Base-by-base conservation (phyloP, 2,113 vertebrate species). In the Urocitellus parryii region DNA sequence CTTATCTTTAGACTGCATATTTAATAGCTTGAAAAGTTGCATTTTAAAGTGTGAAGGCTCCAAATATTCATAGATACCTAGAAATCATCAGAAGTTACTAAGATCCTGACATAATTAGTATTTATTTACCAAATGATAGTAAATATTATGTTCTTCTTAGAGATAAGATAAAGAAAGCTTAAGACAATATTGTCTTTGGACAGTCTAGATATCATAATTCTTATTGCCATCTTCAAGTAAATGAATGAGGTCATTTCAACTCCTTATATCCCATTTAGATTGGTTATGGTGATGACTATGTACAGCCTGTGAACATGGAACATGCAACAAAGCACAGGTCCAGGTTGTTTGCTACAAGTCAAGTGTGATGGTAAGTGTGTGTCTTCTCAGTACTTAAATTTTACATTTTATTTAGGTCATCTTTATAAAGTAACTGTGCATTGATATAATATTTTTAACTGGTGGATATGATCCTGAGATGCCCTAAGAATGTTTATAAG, bases 401-500 rank as follows among this genome's bases (percentile, higher is more conserved):
- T 82, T 94, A 58, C 18, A 13, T 91, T 93, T 80, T 68, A 51
- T 91, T 80, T 95, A 37, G 12, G 1, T 58, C n/a, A 45, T 53
- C 34, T 56, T 67, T 88, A 34, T 87, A 90, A 79, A 76, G 61
- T 79, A 76, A 34, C n/a, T 84, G 0, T 74, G 25, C 17, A 61
- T 67, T 83, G 73, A 48, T 65, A 67, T 58, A 84, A 22, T 84
- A 24, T 84, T 95, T 92, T 92, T 87, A 88, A 72, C 14, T 89
- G n/a, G n/a, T 83, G 48, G 27, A 65, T 94, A 10, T 86, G 67
- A 88, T 63, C 51, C 67, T 77, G 42, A 88, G 8, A 27, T 80
- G 22, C 63, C 29, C 29, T 94, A 63, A 90, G 42, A 86, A 39
- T 78, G 45, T 81, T 91, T 88, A 24, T 48, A 88, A 58, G 34